These are phyloP conservation scores for Thelaira solivaga DNA, from an alignment of 2,888 invertebrate genomes.

Conservation along the genomic window DNA sequence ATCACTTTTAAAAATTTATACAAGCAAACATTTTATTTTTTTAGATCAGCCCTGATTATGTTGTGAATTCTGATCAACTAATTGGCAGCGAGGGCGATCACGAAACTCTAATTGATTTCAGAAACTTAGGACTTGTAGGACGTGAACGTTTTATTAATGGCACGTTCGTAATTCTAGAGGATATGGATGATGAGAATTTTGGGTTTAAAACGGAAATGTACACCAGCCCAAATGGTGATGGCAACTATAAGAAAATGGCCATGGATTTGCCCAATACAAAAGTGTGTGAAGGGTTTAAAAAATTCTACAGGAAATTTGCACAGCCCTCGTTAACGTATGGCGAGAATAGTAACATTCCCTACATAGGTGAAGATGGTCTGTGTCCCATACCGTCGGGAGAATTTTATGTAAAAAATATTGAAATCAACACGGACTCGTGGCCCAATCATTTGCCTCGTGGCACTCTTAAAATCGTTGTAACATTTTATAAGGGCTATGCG, in stretches of 20 bases:
- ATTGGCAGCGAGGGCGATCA: constrained; percentile 68
- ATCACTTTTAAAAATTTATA: background rate
- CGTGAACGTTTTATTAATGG: constrained; percentile 69
- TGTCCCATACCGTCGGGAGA: constrained; percentile 70
- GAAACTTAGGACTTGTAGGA: constrained; percentile 64
- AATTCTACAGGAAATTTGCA: constrained; percentile 69
- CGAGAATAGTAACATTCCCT: constrained; percentile 69
- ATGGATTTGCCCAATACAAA: constrained; percentile 69
- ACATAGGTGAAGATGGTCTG: constrained; percentile 66
- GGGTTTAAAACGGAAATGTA: constrained; percentile 68
- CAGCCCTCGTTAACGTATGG: constrained; percentile 68
- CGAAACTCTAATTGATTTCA: constrained; percentile 66
- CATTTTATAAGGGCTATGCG: constrained; percentile 66
- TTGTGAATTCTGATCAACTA: constrained; percentile 64
- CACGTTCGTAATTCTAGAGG: constrained; percentile 65
- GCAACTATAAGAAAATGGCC: constrained; percentile 68
- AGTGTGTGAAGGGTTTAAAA: constrained; percentile 71
- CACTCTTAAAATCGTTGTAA: constrained; percentile 68
- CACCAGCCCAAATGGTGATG: constrained; percentile 69
- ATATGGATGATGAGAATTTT: constrained; percentile 69
- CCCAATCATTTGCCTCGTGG: constrained; percentile 71
- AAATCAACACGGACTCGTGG: constrained; percentile 69
- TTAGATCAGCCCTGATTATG: constrained; percentile 59
- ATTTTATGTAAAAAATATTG: constrained; percentile 67
- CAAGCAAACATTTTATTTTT: background rate